Evolutionary conservation across 2,888 invertebrate species (phyloP), one percentile per base, ranked within the genome.

Genomic region (Carterocephalus palaemon): DNA sequence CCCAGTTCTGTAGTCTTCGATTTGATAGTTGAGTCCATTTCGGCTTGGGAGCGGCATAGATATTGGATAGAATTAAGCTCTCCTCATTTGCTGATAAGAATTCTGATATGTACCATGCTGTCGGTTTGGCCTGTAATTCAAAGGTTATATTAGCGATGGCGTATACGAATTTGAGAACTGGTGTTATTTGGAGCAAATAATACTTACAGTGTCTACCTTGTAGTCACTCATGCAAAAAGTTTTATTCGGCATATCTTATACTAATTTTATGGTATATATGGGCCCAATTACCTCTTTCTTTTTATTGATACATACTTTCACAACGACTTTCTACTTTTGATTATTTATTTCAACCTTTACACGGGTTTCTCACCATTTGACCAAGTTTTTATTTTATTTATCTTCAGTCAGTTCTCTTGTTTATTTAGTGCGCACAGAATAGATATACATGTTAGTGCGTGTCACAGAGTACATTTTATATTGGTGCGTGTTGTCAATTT

Each of bases 1-100:
- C 99, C 92, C 98, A 99, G 75, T 99, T 98, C 71, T 99, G 97
- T n/a, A 99, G 88, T 51, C 98, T 90, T 53, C 99, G 89, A 69
- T 97, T 93, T 10, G 93, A 91, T 24, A 99, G 87, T 67, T 94
- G 94, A 1, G 97, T 97, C 99, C 99, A 99, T 81, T 97, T 97
- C 4, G 98, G 98, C 62, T 91, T 94, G 67, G 99, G 98, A 5
- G 92, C 92, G 23, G 87, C 80, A 63, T 95, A 92, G 13, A 98
- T 91, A 56, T 92, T 89, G 20, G 90, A 88, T 32, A 96, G 64
- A 49, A 99, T 90, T 13, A 88, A 73, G 37, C 88, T 77, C 70
- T 95, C 93, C 67, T 95, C 95, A 24, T 89, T 89, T 52, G 85
- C 78, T 1, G 91, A 91, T 57, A 98, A 92, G 72, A 96, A 98